Evolutionary conservation across 2,888 invertebrate species (phyloP).

Genomic region (Melinaea menophilus): DNA sequence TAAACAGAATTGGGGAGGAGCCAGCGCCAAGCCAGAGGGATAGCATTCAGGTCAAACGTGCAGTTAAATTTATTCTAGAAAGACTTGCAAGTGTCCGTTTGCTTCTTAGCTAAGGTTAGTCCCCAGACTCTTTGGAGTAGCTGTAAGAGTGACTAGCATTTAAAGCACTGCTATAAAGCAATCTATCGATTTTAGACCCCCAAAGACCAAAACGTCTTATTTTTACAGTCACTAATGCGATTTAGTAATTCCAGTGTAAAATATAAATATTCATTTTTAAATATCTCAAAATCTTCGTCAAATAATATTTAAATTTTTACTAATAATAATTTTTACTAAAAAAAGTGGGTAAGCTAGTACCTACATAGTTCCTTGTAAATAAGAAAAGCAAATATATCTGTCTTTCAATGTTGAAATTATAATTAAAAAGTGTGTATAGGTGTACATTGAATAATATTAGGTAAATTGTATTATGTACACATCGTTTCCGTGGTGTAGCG

Average conservation of each 20-base stretch:
- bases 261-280: too few relatives aligned
- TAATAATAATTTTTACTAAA: too few relatives aligned
- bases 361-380: too few relatives aligned
- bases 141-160: conserved; percentile 37
- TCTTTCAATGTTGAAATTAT: too few relatives aligned
- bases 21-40: conserved; percentile 17
- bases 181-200: conserved; percentile 23
- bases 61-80: conserved; percentile 37
- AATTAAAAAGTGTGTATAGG: too few relatives aligned
- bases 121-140: conserved; percentile 31
- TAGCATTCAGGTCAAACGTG: conserved; percentile 41
- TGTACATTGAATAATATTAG: too few relatives aligned
- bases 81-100: conserved; percentile 30
- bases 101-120: conserved; percentile 31
- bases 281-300: too few relatives aligned
- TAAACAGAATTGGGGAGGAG: conserved; percentile 13
- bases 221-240: too few relatives aligned
- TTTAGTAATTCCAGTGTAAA: background rate
- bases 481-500: conserved; percentile 91
- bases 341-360: too few relatives aligned
- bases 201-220: background rate
- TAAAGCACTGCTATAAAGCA: conserved; percentile 37
- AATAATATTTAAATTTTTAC: too few relatives aligned
- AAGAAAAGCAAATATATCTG: too few relatives aligned
- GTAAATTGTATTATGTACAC: background rate